Evolutionary conservation across 37 sponge, comb jelly and placozoan species (phyloP), one percentile per base, ranked within the genome.

Genomic region (Amphimedon queenslandica): DNA sequence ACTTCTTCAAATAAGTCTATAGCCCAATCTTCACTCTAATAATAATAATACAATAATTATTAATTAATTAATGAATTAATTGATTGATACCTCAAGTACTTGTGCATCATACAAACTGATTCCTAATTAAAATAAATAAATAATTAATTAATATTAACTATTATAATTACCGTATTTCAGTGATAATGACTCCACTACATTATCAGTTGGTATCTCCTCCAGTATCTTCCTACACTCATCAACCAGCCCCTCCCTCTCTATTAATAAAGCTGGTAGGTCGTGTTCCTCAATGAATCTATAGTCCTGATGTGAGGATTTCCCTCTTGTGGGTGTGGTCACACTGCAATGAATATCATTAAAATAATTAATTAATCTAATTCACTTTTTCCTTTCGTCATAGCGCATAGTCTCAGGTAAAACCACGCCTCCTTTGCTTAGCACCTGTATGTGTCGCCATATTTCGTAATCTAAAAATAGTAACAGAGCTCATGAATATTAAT

Each of bases 251-350:
- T n/a, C n/a, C n/a, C n/a, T n/a, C n/a, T n/a, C n/a, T 10, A 80
- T 63, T n/a, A 42, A 8, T 11, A 83, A 21, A 5, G 80, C 55
- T 28, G 86, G 86, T 18, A 85, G 61, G 39, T 85, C 86, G 35
- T 79, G 77, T 56, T 86, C 82, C 0, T 76, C 77, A 8, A 86
- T 80, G 53, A 64, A 87, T 42, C 82, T 25, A 35, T 85, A 80
- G 55, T 85, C 80, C 27, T 64, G 55, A 3, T 37, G 55, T 18
- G 36, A 1, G 10, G 74, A 56, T 40, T 85, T 85, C 55, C 69
- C 75, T 58, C 80, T 64, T 30, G 76, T 73, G 23, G 80, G 47
- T 10, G 63, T 6, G 35, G 86, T 79, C 29, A 85, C 27, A 21
- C 70, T 61, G 53, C 51, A 64, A 28, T 42, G 36, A 70, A 66